A percentile compares a stretch with the other conserved stretches of the same genome.
These are phyloP conservation scores for Sebastes steindachneri DNA, from an alignment of 2,797 vertebrate genomes.

Conservation along the genomic window DNA sequence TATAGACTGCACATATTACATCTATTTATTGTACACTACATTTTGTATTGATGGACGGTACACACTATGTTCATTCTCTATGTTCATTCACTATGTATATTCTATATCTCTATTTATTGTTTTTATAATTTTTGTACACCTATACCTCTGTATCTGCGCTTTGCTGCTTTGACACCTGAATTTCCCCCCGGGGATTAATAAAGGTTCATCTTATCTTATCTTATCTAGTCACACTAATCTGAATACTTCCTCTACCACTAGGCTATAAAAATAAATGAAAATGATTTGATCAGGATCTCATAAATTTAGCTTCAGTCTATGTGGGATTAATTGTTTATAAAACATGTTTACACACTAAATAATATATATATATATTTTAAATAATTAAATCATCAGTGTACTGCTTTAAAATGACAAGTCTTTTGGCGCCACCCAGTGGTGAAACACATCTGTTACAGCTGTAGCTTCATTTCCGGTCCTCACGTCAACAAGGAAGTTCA, in stretches of 20 bases:
- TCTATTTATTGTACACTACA: no score
- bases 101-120: no score
- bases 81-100: no score
- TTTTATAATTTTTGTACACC: no score
- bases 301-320: background rate
- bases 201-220: accelerated
- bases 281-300: background rate
- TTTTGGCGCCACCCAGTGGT: slow-evolving; percentile 35
- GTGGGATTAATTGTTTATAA: no score
- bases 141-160: accelerated
- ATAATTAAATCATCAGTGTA: background rate
- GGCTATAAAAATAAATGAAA: background rate
- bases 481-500: slow-evolving; percentile 41
- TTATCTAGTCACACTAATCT: no score
- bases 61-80: no score
- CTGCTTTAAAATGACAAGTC: background rate
- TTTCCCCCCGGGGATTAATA: no score
- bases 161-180: no score
- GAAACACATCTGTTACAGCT: accelerated
- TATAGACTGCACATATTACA: no score
- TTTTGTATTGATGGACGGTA: accelerated
- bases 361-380: background rate
- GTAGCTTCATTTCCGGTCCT: slow-evolving; percentile 52
- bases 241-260: background rate
- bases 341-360: background rate